Conservation (phyloP, 2,888 invertebrate species). For the Gnatocerus cornutus region DNA sequence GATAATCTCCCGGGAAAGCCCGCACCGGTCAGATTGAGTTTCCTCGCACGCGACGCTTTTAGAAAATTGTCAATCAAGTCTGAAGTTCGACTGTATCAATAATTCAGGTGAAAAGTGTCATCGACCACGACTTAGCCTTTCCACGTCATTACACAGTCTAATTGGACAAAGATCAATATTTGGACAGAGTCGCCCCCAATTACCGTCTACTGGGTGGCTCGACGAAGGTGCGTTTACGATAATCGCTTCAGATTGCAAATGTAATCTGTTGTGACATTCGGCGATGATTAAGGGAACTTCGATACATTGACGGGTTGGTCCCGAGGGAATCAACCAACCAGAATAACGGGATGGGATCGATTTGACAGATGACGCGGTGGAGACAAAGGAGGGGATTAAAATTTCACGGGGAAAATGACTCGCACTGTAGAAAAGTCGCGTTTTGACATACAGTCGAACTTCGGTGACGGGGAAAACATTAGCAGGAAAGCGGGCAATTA, state of each 20-base stretch:
- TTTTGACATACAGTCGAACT: too few species aligned
- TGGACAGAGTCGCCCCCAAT: background rate
- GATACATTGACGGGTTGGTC: slow-evolving; percentile 24
- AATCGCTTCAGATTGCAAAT: background rate
- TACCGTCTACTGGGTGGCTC: background rate
- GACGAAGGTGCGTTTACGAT: background rate
- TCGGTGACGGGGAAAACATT: too few species aligned
- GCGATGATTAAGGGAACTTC: slow-evolving; percentile 19
- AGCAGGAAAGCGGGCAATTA: too few species aligned
- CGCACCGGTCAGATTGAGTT: too few species aligned
- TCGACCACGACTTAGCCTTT: background rate
- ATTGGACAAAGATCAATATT: slow-evolving; percentile 7
- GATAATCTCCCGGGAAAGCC: too few species aligned
- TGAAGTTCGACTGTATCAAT: too few species aligned
- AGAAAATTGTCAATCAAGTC: too few species aligned
- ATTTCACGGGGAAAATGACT: background rate
- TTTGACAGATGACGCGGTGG: slow-evolving; percentile 14
- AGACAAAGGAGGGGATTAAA: background rate
- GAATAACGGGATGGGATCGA: slow-evolving; percentile 12
- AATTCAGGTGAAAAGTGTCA: background rate
- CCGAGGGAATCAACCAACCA: slow-evolving; percentile 11
- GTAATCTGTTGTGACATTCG: slow-evolving; percentile 14
- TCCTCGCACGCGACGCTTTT: too few species aligned
- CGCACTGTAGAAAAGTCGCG: background rate
- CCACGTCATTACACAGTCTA: slow-evolving; percentile 1